phyloP scores from a whole-genome alignment of 1,140 invertebrate genomes.

The Hormaphis cornu region DNA sequence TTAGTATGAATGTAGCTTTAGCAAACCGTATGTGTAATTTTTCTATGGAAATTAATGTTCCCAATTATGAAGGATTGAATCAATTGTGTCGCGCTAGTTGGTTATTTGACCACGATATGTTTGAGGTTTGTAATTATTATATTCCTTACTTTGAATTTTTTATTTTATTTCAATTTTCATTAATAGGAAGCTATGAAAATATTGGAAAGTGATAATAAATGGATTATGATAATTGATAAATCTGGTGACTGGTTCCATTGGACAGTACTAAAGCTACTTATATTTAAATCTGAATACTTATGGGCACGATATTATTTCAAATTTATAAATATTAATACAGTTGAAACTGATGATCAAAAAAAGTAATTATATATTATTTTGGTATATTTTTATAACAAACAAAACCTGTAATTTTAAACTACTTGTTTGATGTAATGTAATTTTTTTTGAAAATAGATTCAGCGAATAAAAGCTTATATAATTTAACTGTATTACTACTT shows the following conservation, averaged over 20 bases:
- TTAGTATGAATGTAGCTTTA: neutral
- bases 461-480: too few species aligned
- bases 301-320: constrained; percentile 5
- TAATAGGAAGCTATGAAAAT: constrained; percentile 23
- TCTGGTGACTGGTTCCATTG: constrained; percentile 12
- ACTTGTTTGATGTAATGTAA: too few species aligned
- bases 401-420: too few species aligned
- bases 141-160: neutral
- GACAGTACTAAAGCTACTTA: constrained; percentile 14
- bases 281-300: constrained; percentile 8
- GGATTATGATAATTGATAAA: neutral
- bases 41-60: constrained; percentile 14
- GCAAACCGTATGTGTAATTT: constrained; percentile 26
- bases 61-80: constrained; percentile 9
- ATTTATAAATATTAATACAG: neutral
- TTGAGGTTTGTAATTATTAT: constrained; percentile 28
- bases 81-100: constrained; percentile 12
- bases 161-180: neutral
- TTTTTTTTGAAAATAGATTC: too few species aligned
- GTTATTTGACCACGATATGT: constrained; percentile 33
- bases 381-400: too few species aligned
- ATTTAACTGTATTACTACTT: too few species aligned
- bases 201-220: neutral
- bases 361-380: neutral
- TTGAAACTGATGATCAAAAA: neutral